These are phyloP conservation scores for Characodon lateralis DNA, from an alignment of 2,797 vertebrate genomes.

Conservation along the genomic window DNA sequence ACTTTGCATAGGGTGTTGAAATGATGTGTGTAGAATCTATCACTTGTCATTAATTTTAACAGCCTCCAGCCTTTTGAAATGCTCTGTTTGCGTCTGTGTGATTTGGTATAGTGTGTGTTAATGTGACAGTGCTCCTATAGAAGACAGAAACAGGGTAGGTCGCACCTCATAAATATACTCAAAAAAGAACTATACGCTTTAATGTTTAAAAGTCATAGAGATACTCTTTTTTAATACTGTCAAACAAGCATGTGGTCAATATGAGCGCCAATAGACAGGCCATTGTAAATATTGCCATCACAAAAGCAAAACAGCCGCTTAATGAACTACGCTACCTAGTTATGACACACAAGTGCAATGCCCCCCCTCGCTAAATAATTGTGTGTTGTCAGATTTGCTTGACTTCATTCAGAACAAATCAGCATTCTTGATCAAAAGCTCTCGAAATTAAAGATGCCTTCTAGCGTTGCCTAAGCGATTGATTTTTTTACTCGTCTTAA, in stretches of 20 bases:
- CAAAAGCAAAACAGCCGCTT: conserved; percentile 66
- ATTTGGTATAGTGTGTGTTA: conserved; percentile 26
- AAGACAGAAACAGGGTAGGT: conserved; percentile 31
- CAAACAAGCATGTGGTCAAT: conserved; percentile 58
- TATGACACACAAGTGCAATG: conserved; percentile 56
- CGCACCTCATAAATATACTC: conserved; percentile 16
- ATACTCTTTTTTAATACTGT: conserved; percentile 28
- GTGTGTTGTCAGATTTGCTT: conserved; percentile 62
- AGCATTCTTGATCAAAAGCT: conserved; percentile 64
- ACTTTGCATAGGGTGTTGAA: conserved; percentile 54
- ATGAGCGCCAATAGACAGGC: conserved; percentile 51
- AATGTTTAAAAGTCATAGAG: conserved; percentile 15
- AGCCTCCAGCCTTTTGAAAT: conserved; percentile 45
- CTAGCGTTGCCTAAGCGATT: conserved; percentile 29
- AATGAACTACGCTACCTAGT: conserved; percentile 66
- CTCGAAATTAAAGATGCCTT: conserved; percentile 33
- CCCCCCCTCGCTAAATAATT: conserved; percentile 44
- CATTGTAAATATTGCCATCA: conserved; percentile 65
- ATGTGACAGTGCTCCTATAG: conserved; percentile 24
- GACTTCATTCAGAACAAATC: conserved; percentile 64
- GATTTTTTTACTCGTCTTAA: conserved; percentile 31
- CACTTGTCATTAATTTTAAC: conserved; percentile 57
- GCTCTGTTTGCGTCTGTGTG: conserved; percentile 39
- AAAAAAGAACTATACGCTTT: conserved; percentile 30
- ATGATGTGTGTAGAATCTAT: conserved; percentile 59